These are phyloP conservation scores for Parazoanthus swiftii DNA, from an alignment of 92 coral and sea anemone genomes.

Conservation along the genomic window DNA sequence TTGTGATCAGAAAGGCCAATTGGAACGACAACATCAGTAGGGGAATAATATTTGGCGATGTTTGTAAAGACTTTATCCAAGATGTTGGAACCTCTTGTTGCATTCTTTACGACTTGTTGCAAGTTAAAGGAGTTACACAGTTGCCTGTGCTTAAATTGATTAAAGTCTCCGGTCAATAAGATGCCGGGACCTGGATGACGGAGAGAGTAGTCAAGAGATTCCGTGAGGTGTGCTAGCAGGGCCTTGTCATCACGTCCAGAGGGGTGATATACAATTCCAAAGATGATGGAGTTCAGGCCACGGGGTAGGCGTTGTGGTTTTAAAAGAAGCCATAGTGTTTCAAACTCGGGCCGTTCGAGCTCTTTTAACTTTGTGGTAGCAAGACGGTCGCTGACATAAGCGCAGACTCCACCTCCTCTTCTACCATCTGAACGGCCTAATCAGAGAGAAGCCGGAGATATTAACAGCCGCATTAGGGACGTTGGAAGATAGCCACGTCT, in stretches of 20 bases:
- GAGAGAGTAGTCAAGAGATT: not conserved
- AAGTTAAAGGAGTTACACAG: constrained; percentile 34
- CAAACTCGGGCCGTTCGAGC: too few species aligned
- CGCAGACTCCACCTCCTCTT: too few species aligned
- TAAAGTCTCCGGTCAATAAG: constrained; percentile 12
- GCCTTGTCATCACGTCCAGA: constrained; percentile 21
- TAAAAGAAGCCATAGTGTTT: too few species aligned
- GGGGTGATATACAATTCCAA: constrained; percentile 31
- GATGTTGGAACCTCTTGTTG: not conserved
- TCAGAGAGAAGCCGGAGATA: too few species aligned
- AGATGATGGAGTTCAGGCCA: too few species aligned
- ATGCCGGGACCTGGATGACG: not conserved
- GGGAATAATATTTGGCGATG: constrained; percentile 1
- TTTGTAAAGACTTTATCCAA: constrained; percentile 26
- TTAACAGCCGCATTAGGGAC: too few species aligned
- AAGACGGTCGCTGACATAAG: too few species aligned
- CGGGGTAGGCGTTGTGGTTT: too few species aligned
- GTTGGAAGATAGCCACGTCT: too few species aligned
- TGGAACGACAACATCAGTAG: constrained; percentile 14
- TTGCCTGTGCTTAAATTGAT: not conserved
- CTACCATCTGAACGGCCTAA: too few species aligned
- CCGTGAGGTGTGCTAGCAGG: constrained; percentile 20
- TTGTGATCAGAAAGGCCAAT: constrained; percentile 33
- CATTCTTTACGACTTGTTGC: not conserved
- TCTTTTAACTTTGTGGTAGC: too few species aligned